A percentile compares a stretch with the other conserved stretches of the same genome.
phyloP scores from a whole-genome alignment of 2,113 vertebrate species.

The Centropus unirufus region DNA sequence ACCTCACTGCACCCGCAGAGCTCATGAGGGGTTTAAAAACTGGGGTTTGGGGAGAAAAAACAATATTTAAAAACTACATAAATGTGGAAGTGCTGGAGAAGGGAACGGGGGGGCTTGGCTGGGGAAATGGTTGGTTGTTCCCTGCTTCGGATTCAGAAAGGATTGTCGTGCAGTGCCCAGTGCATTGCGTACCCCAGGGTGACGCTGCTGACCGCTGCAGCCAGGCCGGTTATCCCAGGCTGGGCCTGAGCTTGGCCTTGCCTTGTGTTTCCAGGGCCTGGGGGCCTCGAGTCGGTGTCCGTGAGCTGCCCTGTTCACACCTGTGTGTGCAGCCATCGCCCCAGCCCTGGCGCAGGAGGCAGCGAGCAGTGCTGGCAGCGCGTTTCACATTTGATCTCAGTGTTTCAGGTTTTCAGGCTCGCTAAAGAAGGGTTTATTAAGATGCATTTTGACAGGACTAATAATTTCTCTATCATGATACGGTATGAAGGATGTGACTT shows the following conservation, averaged over 20 bases:
- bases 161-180: not conserved
- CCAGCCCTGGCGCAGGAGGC: not conserved
- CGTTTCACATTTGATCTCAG: not conserved
- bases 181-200: not conserved
- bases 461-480: not conserved
- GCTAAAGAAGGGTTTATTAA: not conserved
- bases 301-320: not conserved
- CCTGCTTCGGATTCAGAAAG: not conserved
- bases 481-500: not conserved
- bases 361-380: not conserved
- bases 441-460: not conserved
- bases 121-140: not conserved
- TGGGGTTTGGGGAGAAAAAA: slow-evolving; percentile 62
- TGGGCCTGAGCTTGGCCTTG: not conserved
- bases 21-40: slow-evolving; percentile 61
- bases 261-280: not conserved
- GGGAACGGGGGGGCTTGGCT: not conserved
- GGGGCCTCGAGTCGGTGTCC: not conserved
- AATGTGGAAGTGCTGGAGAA: not conserved
- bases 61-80: slow-evolving; percentile 16
- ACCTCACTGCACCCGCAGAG: slow-evolving; percentile 72
- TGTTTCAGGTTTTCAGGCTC: not conserved
- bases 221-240: not conserved
- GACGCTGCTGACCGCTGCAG: not conserved
- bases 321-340: not conserved